Evolutionary conservation across 2,888 invertebrate species (phyloP).

Genomic region (Lissocephala sabroskyi): DNA sequence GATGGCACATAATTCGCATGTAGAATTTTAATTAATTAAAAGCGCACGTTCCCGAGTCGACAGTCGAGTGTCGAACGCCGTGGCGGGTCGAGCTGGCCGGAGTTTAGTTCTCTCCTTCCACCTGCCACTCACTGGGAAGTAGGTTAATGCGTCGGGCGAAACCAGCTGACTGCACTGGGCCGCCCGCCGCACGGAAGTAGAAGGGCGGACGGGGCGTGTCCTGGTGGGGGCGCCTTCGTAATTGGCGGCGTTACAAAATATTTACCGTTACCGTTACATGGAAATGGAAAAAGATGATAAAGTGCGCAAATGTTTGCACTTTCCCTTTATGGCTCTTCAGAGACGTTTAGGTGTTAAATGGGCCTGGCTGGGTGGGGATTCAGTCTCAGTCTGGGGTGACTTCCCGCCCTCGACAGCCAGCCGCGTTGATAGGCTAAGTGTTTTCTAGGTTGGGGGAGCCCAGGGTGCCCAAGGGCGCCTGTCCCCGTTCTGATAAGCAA

Average conservation of each 20-base stretch:
- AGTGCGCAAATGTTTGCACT: constrained; percentile 66
- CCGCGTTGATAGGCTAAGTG: constrained; percentile 2
- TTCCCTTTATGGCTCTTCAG: constrained; percentile 61
- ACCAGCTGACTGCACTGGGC: not conserved
- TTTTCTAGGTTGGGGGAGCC: constrained; percentile 5
- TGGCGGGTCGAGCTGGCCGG: not conserved
- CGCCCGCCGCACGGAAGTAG: too few species aligned
- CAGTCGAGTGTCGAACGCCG: too few species aligned
- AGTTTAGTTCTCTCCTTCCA: not conserved
- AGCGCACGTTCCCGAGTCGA: too few species aligned
- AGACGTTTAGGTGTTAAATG: constrained; percentile 44
- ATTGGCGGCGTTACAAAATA: constrained; percentile 64
- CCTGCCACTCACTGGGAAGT: constrained; percentile 21
- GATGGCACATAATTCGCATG: constrained; percentile 58
- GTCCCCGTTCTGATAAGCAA: constrained; percentile 50
- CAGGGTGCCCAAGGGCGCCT: constrained; percentile 22
- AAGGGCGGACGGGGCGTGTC: not conserved
- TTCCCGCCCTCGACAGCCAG: not conserved
- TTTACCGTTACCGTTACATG: constrained; percentile 43
- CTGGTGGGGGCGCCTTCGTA: constrained; percentile 46
- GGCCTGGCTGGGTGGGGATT: not conserved
- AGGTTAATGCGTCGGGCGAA: constrained; percentile 45
- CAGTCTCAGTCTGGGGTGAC: too few species aligned
- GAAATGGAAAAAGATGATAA: constrained; percentile 62
- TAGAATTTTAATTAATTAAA: constrained; percentile 65